Percentiles rank a stretch among this genome's conserved stretches.
Evolutionary conservation across 2,888 invertebrate species (phyloP).

Genomic region (Drosophila robusta): DNA sequence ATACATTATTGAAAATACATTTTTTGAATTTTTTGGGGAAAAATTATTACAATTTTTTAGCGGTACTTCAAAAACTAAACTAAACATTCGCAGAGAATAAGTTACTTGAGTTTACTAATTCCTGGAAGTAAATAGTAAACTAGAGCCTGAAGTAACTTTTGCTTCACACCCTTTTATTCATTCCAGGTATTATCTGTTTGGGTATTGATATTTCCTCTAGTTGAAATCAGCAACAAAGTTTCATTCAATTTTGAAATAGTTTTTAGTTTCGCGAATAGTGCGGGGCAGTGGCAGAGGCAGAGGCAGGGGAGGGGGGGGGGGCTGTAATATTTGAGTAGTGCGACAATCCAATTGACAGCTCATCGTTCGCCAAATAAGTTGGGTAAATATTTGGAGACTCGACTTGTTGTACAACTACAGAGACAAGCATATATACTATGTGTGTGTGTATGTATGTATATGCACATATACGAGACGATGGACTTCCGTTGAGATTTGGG

Average conservation of each 20-base stretch:
- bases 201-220: not conserved
- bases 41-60: too few species aligned
- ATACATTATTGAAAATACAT: too few species aligned
- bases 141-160: too few species aligned
- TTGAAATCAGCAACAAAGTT: not conserved
- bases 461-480: conserved; percentile 1
- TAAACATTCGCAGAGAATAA: too few species aligned
- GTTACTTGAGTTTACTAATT: too few species aligned
- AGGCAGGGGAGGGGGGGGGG: not conserved
- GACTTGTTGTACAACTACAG: conserved; percentile 36
- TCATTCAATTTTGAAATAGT: conserved; percentile 17
- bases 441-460: too few species aligned
- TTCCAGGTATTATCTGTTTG: not conserved
- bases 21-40: too few species aligned
- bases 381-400: conserved; percentile 33
- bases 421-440: not conserved
- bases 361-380: conserved; percentile 36
- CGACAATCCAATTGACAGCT: conserved; percentile 36
- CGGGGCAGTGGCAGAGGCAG: not conserved
- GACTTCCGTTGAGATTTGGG: conserved; percentile 40
- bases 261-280: not conserved
- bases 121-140: too few species aligned
- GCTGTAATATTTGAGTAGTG: conserved; percentile 20
- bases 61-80: too few species aligned
- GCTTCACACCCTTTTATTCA: not conserved